Base-by-base conservation (phyloP, 1,140 invertebrate species). In the Drosophila ercepeae region DNA sequence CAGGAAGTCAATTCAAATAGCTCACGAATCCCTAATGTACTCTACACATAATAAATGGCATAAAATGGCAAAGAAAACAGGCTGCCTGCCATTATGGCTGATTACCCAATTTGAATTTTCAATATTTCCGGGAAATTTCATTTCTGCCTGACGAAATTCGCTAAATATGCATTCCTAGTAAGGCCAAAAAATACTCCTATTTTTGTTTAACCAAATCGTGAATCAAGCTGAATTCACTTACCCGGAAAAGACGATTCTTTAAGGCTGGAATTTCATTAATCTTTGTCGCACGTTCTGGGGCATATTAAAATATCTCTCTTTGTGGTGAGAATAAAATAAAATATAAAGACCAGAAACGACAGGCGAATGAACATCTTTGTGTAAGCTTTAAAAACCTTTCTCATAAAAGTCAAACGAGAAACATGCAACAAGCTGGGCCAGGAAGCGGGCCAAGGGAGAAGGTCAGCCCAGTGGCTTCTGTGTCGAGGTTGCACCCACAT, bases 231-330 rank as follows among this genome's bases (percentile, higher is more conserved):
- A 67, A 36, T 52, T 57, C 49, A 55, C 49, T 44, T 52, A 27
- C 5, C 21, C 27, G 9, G 6, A 16, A 41, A 25, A 45, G 34
- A 34, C 36, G 48, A 48, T 54, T 44, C 57, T 75, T 75, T 59
- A 75, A 77, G 50, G 57, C 14, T 19, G 14, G 67, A 76, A 86
- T 86, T 79, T 79, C 81, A 84, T 79, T 74, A 86, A 84, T 84
- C 81, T 81, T 75, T 68, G 48, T 59, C 54, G 53, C 61, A 57
- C 53, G 39, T 72, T 71, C 39, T 41, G 25, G 41, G 65, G 48
- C 71, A 57, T 72, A 63, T 63, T 58, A 52, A 63, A 63, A 74
- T 60, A 61, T 79, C 55, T 75, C 74, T n/a, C 65, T 75, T 74
- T 75, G 60, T 67, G 57, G 39, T 13, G 61, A n/a, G n/a, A n/a